phyloP scores from a whole-genome alignment of 2,888 invertebrate species.

The Cynaeus angustus region DNA sequence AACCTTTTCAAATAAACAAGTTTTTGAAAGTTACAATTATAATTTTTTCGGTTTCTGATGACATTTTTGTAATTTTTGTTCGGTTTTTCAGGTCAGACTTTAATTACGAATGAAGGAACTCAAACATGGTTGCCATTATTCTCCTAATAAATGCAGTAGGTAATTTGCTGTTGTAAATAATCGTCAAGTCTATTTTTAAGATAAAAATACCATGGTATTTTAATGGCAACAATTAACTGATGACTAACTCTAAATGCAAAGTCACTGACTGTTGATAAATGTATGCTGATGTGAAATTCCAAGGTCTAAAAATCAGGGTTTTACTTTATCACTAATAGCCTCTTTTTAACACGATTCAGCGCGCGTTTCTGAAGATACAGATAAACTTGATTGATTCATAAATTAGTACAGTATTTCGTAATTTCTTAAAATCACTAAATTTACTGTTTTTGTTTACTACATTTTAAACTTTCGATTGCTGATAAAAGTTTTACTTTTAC shows the following conservation, averaged over 20 bases:
- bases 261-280: not conserved
- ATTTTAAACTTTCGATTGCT: not conserved
- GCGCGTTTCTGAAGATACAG: not conserved
- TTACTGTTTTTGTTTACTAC: slow-evolving; percentile 2
- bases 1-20: too few species aligned
- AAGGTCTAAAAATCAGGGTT: slow-evolving; percentile 1
- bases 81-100: too few species aligned
- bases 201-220: too few species aligned
- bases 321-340: not conserved
- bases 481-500: too few species aligned
- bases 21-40: too few species aligned
- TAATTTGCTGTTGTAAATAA: not conserved
- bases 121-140: too few species aligned
- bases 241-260: not conserved
- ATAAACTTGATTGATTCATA: not conserved
- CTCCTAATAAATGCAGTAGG: too few species aligned
- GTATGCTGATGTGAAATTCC: slow-evolving; percentile 2
- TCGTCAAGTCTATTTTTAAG: not conserved
- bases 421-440: not conserved
- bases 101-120: too few species aligned
- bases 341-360: not conserved
- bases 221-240: not conserved
- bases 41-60: too few species aligned
- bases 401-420: not conserved
- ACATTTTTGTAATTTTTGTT: too few species aligned